Conservation (phyloP, 2,888 invertebrate genomes). For the Hylaea fasciaria region DNA sequence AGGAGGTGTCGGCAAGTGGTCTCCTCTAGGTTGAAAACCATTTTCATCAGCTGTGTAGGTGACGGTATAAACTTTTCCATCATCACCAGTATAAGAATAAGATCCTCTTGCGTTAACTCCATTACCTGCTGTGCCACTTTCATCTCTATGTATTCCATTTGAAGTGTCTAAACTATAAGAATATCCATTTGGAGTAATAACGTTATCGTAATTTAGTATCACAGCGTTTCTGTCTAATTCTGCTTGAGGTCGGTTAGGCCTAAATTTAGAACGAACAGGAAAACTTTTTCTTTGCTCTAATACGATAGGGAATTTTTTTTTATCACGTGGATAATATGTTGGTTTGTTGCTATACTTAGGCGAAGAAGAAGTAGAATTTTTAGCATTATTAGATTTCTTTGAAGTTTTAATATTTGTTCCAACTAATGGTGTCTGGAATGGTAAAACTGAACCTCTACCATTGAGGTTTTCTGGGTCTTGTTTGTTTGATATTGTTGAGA, state of each 20-base stretch:
- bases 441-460: background rate
- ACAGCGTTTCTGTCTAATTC: conserved; percentile 62
- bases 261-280: background rate
- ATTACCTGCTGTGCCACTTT: conserved; percentile 64
- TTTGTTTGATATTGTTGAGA: background rate
- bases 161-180: conserved; percentile 72
- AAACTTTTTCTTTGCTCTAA: conserved; percentile 1
- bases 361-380: background rate
- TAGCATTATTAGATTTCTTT: background rate
- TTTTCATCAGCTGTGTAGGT: conserved; percentile 75
- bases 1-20: conserved; percentile 74
- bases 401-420: background rate
- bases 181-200: conserved; percentile 63
- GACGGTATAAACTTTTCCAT: conserved; percentile 69
- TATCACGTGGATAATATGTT: background rate
- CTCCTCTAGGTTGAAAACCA: conserved; percentile 70
- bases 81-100: conserved; percentile 74
- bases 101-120: conserved; percentile 69
- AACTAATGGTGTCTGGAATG: conserved; percentile 20
- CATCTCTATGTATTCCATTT: conserved; percentile 73
- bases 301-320: background rate
- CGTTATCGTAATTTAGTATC: conserved; percentile 64
- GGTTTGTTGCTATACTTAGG: background rate
- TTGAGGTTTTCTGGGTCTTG: conserved; percentile 1
- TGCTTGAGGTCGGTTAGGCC: conserved; percentile 58